These are phyloP conservation scores for Hedya salicella DNA, from an alignment of 2,888 invertebrate species.

Conservation along the genomic window DNA sequence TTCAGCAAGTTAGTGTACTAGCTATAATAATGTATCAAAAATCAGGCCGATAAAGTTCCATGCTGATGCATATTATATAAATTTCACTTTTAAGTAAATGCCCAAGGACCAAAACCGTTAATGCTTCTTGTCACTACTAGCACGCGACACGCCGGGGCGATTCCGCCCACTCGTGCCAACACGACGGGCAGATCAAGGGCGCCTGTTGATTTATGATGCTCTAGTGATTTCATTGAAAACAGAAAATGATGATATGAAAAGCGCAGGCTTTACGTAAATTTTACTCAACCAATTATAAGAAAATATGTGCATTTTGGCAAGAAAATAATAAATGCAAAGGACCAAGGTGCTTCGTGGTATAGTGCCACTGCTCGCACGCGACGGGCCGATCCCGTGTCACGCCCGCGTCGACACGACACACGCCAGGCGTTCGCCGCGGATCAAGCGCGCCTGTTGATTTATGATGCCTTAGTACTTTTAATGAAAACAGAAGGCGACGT, in stretches of 20 bases:
- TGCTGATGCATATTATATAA: too few relatives aligned
- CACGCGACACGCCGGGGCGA: neutral
- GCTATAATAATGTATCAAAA: too few relatives aligned
- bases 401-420: constrained; percentile 47
- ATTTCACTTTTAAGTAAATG: neutral
- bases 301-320: too few relatives aligned
- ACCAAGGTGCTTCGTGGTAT: constrained; percentile 49
- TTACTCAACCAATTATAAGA: too few relatives aligned
- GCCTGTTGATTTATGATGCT: neutral
- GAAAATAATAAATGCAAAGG: constrained; percentile 43
- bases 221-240: neutral
- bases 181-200: neutral
- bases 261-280: too few relatives aligned
- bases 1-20: too few relatives aligned
- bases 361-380: constrained; percentile 55
- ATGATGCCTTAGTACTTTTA: constrained; percentile 56
- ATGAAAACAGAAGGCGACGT: constrained; percentile 52
- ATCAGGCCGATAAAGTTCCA: too few relatives aligned
- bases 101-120: neutral
- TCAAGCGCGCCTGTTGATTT: constrained; percentile 45
- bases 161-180: neutral
- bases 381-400: constrained; percentile 63
- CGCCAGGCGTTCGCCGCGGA: constrained; percentile 30
- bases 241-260: neutral
- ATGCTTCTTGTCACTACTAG: neutral